These are phyloP conservation scores for Desmophyllum pertusum DNA, from an alignment of 92 coral and sea anemone genomes.

Conservation along the genomic window DNA sequence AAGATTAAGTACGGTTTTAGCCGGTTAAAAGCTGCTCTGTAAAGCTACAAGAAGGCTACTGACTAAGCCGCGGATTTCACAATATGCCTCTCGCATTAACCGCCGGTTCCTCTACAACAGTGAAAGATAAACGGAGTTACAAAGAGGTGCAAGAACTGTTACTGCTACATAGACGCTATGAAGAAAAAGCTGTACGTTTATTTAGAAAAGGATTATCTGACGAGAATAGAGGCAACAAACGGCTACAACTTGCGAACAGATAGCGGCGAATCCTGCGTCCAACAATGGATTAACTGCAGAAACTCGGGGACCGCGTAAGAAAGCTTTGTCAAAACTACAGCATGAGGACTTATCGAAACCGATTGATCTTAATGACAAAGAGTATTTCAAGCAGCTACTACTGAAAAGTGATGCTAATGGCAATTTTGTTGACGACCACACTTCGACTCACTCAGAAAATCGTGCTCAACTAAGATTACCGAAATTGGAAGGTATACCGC, in stretches of 20 bases:
- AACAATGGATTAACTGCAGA: not conserved
- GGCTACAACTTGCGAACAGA: not conserved
- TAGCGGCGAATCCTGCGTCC: not conserved
- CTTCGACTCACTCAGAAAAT: slow-evolving; percentile 3
- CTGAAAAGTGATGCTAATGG: slow-evolving; percentile 10
- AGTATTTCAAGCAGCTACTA: slow-evolving; percentile 57
- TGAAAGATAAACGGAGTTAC: slow-evolving; percentile 22
- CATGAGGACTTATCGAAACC: slow-evolving; percentile 17
- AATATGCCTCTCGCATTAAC: slow-evolving; percentile 34
- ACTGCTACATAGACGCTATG: slow-evolving; percentile 79
- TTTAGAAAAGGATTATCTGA: slow-evolving; percentile 67
- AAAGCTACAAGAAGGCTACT: not conserved
- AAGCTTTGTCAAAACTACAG: slow-evolving; percentile 28
- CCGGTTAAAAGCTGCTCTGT: not conserved
- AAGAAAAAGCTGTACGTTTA: slow-evolving; percentile 74
- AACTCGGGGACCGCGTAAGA: slow-evolving; percentile 4
- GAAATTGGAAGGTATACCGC: slow-evolving; percentile 68
- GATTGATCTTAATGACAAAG: slow-evolving; percentile 46
- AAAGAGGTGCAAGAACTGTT: slow-evolving; percentile 55
- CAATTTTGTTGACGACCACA: slow-evolving; percentile 18
- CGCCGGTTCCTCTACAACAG: not conserved
- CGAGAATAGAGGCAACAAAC: not conserved
- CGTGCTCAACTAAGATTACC: slow-evolving; percentile 73
- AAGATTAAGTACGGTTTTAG: not conserved
- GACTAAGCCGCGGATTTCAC: too few species aligned